Evolutionary conservation across 2,113 vertebrate species (phyloP).

Genomic region (Tonatia bakeri): DNA sequence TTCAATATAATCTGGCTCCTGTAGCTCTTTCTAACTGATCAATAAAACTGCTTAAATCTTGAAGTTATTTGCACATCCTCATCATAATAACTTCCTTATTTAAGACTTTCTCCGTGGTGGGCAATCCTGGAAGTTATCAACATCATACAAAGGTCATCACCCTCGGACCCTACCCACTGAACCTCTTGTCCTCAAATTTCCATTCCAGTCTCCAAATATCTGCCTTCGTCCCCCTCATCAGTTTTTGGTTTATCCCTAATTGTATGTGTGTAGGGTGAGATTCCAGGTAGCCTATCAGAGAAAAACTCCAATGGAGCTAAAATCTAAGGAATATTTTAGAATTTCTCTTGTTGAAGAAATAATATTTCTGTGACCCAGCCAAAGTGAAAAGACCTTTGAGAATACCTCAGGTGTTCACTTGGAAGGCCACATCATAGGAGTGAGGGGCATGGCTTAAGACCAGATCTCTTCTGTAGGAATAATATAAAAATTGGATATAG

Average conservation of each 20-base stretch:
- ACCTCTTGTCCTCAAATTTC: not conserved
- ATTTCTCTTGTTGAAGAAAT: not conserved
- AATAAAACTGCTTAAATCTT: not conserved
- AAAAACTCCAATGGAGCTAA: not conserved
- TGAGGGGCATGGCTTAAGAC: not conserved
- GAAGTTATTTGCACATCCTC: not conserved
- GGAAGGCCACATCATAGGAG: not conserved
- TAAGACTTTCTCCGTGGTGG: not conserved
- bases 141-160: not conserved
- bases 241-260: not conserved
- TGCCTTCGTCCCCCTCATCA: not conserved
- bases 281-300: not conserved
- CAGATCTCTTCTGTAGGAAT: not conserved
- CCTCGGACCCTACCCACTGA: rapidly evolving
- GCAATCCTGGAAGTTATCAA: not conserved
- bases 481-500: not conserved
- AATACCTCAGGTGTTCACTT: not conserved
- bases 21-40: not conserved
- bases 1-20: not conserved
- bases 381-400: not conserved
- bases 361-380: not conserved
- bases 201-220: not conserved
- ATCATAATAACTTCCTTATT: not conserved
- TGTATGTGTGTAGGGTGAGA: not conserved
- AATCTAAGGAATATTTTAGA: not conserved